A percentile compares a stretch with the other conserved stretches of the same genome.
Conservation (phyloP, 1,140 invertebrate genomes). For the Bilobella aurantiaca region DNA sequence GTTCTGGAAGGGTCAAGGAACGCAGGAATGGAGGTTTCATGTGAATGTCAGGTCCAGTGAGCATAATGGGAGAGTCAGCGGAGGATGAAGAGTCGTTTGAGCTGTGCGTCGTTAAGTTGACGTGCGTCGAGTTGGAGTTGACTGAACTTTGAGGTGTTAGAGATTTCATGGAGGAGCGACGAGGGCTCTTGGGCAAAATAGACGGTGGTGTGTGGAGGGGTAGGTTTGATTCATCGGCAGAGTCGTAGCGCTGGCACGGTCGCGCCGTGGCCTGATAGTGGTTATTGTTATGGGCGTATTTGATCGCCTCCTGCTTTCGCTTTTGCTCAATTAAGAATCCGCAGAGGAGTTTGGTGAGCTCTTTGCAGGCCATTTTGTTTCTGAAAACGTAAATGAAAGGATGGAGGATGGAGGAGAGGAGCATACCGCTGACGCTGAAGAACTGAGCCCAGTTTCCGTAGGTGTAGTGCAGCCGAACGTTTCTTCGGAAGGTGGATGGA, state of each 20-base stretch:
- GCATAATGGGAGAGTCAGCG: constrained; percentile 18
- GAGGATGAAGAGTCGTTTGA: constrained; percentile 1
- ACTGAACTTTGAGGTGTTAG: constrained; percentile 32
- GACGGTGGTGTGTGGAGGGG: constrained; percentile 7
- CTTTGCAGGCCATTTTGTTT: constrained; percentile 42
- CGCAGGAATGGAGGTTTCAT: constrained; percentile 31
- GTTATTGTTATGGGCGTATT: constrained; percentile 13
- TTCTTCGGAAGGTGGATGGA: background rate
- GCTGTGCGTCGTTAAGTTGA: background rate
- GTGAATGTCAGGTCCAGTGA: background rate
- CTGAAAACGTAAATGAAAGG: constrained; percentile 51
- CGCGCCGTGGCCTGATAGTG: background rate
- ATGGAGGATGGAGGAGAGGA: constrained; percentile 40
- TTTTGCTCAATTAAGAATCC: constrained; percentile 15
- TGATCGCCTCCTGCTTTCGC: background rate
- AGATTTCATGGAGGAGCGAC: constrained; percentile 33
- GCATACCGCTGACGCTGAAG: constrained; percentile 36
- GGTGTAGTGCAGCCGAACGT: background rate
- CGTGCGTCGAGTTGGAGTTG: constrained; percentile 22
- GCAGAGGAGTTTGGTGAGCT: constrained; percentile 39
- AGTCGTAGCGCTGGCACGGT: background rate
- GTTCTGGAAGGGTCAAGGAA: constrained; percentile 30
- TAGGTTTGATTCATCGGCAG: constrained; percentile 4
- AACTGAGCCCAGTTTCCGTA: constrained; percentile 35
- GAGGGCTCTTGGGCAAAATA: constrained; percentile 27